Evolutionary conservation across 2,113 vertebrate genomes (phyloP).

Genomic region (Tachuris rubrigastra): DNA sequence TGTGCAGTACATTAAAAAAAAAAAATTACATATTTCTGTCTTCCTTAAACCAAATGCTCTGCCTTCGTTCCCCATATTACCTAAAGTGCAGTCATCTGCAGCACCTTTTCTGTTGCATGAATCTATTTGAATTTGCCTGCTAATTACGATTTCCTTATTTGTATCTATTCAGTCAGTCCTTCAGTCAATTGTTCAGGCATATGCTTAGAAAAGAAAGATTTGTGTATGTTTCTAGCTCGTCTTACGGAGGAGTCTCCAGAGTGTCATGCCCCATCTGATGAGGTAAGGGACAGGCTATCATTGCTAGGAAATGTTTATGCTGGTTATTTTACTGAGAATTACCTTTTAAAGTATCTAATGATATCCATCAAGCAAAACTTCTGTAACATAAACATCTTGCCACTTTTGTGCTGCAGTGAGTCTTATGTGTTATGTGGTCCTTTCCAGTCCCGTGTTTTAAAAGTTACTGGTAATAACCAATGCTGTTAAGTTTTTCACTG

Average conservation of each 20-base stretch:
- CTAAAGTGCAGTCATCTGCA: not conserved
- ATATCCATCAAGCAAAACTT: not conserved
- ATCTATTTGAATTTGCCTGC: not conserved
- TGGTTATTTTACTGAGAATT: not conserved
- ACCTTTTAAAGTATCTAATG: not conserved
- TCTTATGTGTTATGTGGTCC: not conserved
- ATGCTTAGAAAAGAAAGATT: not conserved
- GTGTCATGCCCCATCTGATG: not conserved
- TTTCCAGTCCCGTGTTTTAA: not conserved
- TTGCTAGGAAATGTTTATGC: not conserved
- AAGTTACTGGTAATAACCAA: not conserved
- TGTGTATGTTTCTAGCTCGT: constrained; percentile 1
- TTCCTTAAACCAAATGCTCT: not conserved
- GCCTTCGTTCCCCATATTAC: not conserved
- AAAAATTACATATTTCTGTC: not conserved
- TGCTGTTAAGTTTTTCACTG: not conserved
- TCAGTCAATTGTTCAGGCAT: not conserved
- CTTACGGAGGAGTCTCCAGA: not conserved
- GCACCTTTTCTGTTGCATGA: not conserved
- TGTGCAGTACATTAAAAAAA: not conserved
- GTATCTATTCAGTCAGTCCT: not conserved
- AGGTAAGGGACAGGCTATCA: not conserved
- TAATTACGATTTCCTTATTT: not conserved
- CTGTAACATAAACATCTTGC: not conserved
- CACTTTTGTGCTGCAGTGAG: not conserved